Evolutionary conservation across 2,113 vertebrate species (phyloP).

Genomic region (Vireo altiloquus): DNA sequence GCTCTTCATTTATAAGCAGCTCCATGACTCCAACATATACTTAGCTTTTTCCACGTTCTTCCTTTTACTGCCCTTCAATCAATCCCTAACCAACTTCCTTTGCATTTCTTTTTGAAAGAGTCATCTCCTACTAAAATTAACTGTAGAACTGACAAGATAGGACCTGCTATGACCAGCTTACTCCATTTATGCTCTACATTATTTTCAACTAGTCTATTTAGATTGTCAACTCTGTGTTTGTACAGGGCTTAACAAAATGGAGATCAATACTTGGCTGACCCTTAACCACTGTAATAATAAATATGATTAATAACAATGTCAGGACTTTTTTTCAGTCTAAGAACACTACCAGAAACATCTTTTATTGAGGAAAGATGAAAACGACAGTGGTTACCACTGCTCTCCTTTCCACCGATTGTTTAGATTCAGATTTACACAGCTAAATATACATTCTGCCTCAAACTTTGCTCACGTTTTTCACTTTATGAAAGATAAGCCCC

Average conservation of each 20-base stretch:
- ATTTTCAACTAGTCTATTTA: background rate
- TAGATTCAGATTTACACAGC: constrained; percentile 19
- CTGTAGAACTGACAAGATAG: background rate
- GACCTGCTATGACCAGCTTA: background rate
- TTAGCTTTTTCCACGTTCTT: background rate
- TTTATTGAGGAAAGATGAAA: background rate
- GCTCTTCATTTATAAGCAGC: background rate
- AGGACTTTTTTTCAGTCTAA: background rate
- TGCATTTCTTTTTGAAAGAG: background rate
- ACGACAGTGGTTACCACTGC: background rate
- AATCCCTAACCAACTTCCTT: background rate
- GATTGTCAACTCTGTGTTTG: background rate
- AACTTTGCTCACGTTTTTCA: constrained; percentile 2
- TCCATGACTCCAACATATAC: background rate
- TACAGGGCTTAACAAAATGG: background rate
- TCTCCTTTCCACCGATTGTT: background rate
- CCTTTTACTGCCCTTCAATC: background rate
- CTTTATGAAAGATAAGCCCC: constrained; percentile 41
- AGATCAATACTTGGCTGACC: constrained; percentile 8
- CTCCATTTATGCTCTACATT: background rate
- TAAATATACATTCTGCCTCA: background rate
- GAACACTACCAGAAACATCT: background rate
- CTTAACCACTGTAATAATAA: background rate
- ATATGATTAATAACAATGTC: background rate
- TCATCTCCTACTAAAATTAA: background rate